phyloP scores from a whole-genome alignment of 2,113 vertebrate genomes.

The Cryptomyrus ogoouensis region DNA sequence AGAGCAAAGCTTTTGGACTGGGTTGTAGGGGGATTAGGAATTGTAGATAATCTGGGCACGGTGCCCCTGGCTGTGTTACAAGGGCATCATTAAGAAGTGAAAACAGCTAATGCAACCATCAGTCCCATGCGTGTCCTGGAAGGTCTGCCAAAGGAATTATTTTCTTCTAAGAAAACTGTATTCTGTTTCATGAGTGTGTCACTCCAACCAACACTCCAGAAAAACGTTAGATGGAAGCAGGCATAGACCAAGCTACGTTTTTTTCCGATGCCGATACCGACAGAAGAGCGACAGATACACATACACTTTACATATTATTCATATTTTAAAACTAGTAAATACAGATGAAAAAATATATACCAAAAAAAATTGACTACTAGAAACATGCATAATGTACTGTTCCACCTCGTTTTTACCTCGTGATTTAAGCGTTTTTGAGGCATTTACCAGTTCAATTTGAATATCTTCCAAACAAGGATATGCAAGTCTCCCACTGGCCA shows the following conservation, averaged over 20 bases:
- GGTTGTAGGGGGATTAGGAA: background rate
- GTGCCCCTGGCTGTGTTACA: conserved; percentile 4
- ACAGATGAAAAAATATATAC: no score
- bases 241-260: background rate
- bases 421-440: no score
- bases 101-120: background rate
- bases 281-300: no score
- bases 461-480: no score
- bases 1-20: background rate
- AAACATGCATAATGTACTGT: no score
- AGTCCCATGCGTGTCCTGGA: background rate
- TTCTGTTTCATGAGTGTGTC: background rate
- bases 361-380: no score
- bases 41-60: conserved; percentile 9
- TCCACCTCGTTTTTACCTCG: no score
- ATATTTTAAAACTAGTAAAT: no score
- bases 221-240: background rate
- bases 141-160: background rate
- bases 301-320: background rate
- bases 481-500: no score
- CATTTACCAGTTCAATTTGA: no score
- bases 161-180: background rate
- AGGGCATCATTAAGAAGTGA: background rate
- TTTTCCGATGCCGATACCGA: no score
- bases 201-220: background rate